Base-by-base conservation (phyloP, 2,113 vertebrate species). In the Lampris megalopsis region DNA sequence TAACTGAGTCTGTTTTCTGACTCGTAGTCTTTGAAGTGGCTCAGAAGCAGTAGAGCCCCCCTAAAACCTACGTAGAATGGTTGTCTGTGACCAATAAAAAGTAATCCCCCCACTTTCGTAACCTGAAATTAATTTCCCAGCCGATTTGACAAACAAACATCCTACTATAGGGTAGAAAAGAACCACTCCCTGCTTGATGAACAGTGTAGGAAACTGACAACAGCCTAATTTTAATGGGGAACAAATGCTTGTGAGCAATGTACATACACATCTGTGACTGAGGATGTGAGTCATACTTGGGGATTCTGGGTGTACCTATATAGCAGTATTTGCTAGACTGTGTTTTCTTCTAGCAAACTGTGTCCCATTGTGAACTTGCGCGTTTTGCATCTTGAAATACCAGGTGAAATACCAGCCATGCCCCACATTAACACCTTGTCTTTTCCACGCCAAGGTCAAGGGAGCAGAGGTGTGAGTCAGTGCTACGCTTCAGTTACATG, bases 211-310 rank as follows among this genome's bases (percentile, higher is more conserved):
- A 71, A 71, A 78, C 40, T 41, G 48, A 65, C 67, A 71, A 77
- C 45, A 52, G 59, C 84, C 63, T 58, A 0, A 57, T 52, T 71
- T 75, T 69, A 71, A 84, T 74, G 59, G 38, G 52, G 10, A 73
- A 65, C 86, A 87, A 85, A 78, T 77, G 71, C 41, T 54, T 35
- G 1, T 63, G 60, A 50, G 8, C 6, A 9, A 1, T 58, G 37
- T 49, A 56, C 49, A 35, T 58, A 4, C 71, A 79, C 59, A 72
- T 58, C 63, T 4, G 5, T 6, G 1, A 75, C 72, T 45, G 59
- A 73, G 52, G 60, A 9, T 48, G 24, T 83, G 77, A 87, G 63
- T 84, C 87, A 77, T 56, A 43, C 57, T 68, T 9, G 79, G 81
- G 74, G 81, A 43, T 56, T 68, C 10, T 80, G 81, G 74, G 81